These are phyloP conservation scores for Plestiodon gilberti DNA, from an alignment of 2,113 vertebrate genomes.

Conservation along the genomic window DNA sequence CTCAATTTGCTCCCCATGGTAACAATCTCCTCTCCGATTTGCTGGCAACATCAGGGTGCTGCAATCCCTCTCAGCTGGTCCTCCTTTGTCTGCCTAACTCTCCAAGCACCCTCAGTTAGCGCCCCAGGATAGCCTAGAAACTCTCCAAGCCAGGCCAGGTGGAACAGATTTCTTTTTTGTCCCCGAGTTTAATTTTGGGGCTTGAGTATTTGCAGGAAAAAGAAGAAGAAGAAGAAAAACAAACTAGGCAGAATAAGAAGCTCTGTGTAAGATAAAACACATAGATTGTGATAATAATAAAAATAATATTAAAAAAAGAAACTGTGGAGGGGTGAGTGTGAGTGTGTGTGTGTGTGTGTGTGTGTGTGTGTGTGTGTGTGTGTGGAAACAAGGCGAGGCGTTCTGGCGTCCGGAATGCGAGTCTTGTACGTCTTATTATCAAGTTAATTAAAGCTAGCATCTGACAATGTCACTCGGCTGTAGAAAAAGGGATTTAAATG, in stretches of 20 bases:
- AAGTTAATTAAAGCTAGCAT: slow-evolving; percentile 99
- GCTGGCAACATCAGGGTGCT: not conserved
- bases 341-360: slow-evolving; percentile 11
- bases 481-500: slow-evolving; percentile 99
- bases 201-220: not conserved
- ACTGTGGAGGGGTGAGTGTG: not conserved
- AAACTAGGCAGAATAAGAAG: slow-evolving; percentile 49
- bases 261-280: slow-evolving; percentile 76
- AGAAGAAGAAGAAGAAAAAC: not conserved
- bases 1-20: not conserved
- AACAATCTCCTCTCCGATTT: not conserved
- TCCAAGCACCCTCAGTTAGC: not conserved
- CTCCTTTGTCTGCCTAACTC: not conserved
- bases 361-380: slow-evolving; percentile 8
- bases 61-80: not conserved
- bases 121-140: not conserved
- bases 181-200: not conserved
- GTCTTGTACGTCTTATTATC: slow-evolving; percentile 98
- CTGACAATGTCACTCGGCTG: slow-evolving; percentile 99
- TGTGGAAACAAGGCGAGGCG: slow-evolving; percentile 85
- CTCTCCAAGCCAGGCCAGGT: not conserved
- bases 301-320: slow-evolving; percentile 36
- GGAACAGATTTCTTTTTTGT: not conserved
- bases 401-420: slow-evolving; percentile 86
- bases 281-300: slow-evolving; percentile 70